Conservation (phyloP, 2,113 vertebrate species). For the Dicrurus megarhynchus region DNA sequence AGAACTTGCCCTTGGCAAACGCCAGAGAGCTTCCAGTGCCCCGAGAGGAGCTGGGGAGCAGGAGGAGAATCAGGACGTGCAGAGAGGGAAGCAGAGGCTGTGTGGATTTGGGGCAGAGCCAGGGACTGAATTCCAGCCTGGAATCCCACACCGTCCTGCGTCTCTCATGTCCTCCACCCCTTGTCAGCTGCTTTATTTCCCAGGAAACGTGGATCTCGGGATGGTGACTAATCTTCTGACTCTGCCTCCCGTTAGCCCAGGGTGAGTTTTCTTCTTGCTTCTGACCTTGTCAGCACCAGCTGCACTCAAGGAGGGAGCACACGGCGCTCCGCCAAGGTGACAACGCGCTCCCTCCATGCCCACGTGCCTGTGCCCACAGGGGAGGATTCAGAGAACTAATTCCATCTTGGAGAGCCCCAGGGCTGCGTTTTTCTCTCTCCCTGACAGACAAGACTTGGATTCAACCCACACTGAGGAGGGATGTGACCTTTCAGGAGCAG, state of each 20-base stretch:
- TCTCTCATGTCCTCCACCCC: not conserved
- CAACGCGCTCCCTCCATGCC: rapidly evolving
- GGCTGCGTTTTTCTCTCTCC: not conserved
- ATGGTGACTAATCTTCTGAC: constrained; percentile 34
- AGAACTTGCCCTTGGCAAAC: not conserved
- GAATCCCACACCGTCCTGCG: not conserved
- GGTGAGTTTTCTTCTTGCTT: not conserved
- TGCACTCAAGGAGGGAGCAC: not conserved
- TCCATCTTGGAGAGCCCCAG: not conserved
- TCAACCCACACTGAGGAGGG: not conserved
- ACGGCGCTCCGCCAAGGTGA: not conserved
- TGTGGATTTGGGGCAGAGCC: not conserved
- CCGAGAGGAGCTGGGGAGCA: not conserved
- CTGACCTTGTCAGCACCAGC: constrained; percentile 16
- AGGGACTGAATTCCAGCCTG: not conserved
- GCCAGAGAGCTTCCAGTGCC: not conserved
- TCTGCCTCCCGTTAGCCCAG: not conserved
- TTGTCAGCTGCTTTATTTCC: not conserved
- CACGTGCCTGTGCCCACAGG: not conserved
- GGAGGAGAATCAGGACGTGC: not conserved
- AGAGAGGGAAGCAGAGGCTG: not conserved
- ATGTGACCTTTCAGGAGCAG: not conserved
- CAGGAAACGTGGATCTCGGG: not conserved
- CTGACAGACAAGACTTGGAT: not conserved
- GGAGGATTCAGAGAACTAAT: not conserved